Evolutionary conservation across 2,888 invertebrate genomes (phyloP), one percentile per base, ranked within the genome.

Genomic region (Cybosia mesomella): DNA sequence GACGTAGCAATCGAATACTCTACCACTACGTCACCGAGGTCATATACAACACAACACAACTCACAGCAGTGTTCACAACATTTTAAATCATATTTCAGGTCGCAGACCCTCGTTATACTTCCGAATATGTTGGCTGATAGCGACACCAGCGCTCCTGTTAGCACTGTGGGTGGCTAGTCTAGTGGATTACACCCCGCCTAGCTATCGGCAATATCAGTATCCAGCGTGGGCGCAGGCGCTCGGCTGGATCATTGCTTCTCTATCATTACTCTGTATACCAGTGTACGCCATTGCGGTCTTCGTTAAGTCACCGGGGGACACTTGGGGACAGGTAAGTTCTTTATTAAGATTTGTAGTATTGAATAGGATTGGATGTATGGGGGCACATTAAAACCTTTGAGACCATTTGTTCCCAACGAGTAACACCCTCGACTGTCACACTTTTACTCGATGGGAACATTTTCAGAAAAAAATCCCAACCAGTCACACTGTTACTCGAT

Each of bases 91-190:
- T 22, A 10, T 80, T 89, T 82, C 87, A 95, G 95, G 95, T 81
- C 94, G 93, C 28, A 95, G 96, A 67, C 98, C 98, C 0, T 97
- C 97, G 4, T 86, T 97, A 53, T 98, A 98, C 90, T 97, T 98
- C 86, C 96, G 97, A 77, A 96, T 97, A 77, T 98, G 98, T 87
- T 98, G 98, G 98, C 94, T 97, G 67, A 91, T 98, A 73, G 97
- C 97, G 21, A 96, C 98, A 15, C 98, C 98, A 0, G 94, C 97
- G 58, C 93, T 98, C 70, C 96, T 98, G 68, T 92, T 98, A 95
- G 97, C 97, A 22, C 96, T 98, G 65, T 98, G 98, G 98, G 96
- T 98, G 67, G 97, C 98, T 83, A 97, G 98, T 83, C 95, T 98
- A 85, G 97, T 98, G 68, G 98, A 98, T 91, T 98, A 98, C 89